Evolutionary conservation across 2,113 vertebrate species (phyloP).

Genomic region (Neotoma lepida): DNA sequence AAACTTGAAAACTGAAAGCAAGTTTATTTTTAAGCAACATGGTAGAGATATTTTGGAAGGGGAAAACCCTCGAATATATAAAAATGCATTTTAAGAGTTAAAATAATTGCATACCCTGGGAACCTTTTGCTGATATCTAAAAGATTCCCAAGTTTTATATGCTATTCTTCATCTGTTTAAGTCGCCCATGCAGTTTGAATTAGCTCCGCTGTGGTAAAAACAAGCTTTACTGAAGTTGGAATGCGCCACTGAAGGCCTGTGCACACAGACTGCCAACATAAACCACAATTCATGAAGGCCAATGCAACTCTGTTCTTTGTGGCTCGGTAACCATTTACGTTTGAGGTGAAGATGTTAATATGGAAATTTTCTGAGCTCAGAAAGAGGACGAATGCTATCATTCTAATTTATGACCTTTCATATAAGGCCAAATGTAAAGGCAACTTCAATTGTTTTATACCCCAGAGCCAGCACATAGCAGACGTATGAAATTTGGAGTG

Average conservation of each 20-base stretch:
- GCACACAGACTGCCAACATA: slow-evolving; percentile 74
- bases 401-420: slow-evolving; percentile 89
- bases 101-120: slow-evolving; percentile 70
- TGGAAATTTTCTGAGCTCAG: slow-evolving; percentile 87
- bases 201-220: slow-evolving; percentile 75
- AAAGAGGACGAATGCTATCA: slow-evolving; percentile 82
- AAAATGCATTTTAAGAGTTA: slow-evolving; percentile 47
- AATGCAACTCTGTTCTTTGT: slow-evolving; percentile 82
- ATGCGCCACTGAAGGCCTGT: slow-evolving; percentile 20
- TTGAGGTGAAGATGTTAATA: slow-evolving; percentile 89
- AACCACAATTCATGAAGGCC: slow-evolving; percentile 84
- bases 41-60: slow-evolving; percentile 31
- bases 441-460: slow-evolving; percentile 87
- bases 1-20: slow-evolving; percentile 55
- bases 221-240: slow-evolving; percentile 46
- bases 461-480: slow-evolving; percentile 87
- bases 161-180: slow-evolving; percentile 76
- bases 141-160: slow-evolving; percentile 65
- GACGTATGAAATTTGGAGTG: slow-evolving; percentile 87
- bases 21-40: slow-evolving; percentile 68
- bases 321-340: slow-evolving; percentile 88
- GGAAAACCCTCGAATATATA: background rate
- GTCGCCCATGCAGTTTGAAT: slow-evolving; percentile 83
- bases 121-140: slow-evolving; percentile 69
- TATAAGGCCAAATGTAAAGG: slow-evolving; percentile 88